Conservation (phyloP, 2,888 invertebrate species). For the Parnassius mnemosyne region DNA sequence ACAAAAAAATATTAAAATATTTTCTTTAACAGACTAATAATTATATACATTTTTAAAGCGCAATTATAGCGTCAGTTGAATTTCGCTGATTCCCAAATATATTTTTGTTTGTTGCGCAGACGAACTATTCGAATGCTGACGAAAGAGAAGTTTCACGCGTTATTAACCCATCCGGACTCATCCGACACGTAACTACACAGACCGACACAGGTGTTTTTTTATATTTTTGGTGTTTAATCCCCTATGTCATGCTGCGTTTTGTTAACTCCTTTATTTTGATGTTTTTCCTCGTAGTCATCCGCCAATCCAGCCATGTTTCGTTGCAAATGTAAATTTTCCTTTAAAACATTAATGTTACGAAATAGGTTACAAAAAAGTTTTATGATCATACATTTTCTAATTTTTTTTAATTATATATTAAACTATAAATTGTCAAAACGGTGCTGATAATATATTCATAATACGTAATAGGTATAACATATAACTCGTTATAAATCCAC, state of each 20-base stretch:
- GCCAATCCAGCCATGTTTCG: background rate
- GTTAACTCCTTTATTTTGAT: conserved; percentile 14
- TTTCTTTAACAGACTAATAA: no score
- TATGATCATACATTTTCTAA: no score
- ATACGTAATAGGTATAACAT: no score
- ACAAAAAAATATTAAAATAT: no score
- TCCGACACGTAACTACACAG: conserved; percentile 37
- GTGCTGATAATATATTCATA: no score
- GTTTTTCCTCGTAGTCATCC: conserved; percentile 19
- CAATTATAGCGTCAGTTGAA: background rate
- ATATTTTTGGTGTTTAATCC: conserved; percentile 20
- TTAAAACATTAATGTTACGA: background rate
- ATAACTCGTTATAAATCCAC: no score
- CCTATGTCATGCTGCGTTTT: conserved; percentile 12
- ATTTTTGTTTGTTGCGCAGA: conserved; percentile 62
- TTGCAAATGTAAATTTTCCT: background rate
- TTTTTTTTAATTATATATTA: no score
- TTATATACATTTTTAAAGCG: conserved; percentile 6
- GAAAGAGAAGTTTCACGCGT: conserved; percentile 47
- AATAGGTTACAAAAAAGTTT: background rate
- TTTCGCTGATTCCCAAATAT: conserved; percentile 17
- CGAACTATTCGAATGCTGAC: conserved; percentile 72
- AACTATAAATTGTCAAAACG: no score
- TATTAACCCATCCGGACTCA: conserved; percentile 56
- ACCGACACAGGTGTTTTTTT: conserved; percentile 22